A percentile compares a stretch with the other conserved stretches of the same genome.
These are phyloP conservation scores for Condylostylus longicornis DNA, from an alignment of 1,140 invertebrate species.

Conservation along the genomic window DNA sequence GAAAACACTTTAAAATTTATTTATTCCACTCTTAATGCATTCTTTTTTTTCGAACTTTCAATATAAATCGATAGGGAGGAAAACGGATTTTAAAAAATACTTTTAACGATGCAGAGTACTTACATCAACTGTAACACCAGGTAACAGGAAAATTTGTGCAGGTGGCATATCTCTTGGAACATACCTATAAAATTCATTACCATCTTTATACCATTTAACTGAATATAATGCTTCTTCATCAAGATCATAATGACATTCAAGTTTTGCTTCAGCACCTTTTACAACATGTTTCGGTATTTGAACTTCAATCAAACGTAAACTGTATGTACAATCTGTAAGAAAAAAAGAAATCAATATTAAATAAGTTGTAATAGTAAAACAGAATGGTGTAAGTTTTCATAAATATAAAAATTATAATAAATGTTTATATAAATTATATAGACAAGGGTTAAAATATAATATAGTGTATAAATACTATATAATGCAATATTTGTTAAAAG, in stretches of 20 bases:
- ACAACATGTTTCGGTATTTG: slow-evolving; percentile 50
- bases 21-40: too few relatives aligned
- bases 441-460: too few relatives aligned
- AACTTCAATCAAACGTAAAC: slow-evolving; percentile 46
- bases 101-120: slow-evolving; percentile 25
- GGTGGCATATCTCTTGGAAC: slow-evolving; percentile 51
- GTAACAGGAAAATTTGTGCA: slow-evolving; percentile 41
- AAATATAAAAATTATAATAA: too few relatives aligned
- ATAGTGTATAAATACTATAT: too few relatives aligned
- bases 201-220: slow-evolving; percentile 67
- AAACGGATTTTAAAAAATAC: too few relatives aligned
- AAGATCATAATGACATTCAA: slow-evolving; percentile 49
- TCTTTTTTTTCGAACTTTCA: too few relatives aligned
- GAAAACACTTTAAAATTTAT: too few relatives aligned
- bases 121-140: slow-evolving; percentile 49
- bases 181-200: slow-evolving; percentile 64
- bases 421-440: too few relatives aligned
- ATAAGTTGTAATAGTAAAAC: too few relatives aligned
- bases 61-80: too few relatives aligned
- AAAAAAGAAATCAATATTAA: slow-evolving; percentile 9
- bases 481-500: too few relatives aligned
- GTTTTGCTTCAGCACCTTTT: slow-evolving; percentile 40
- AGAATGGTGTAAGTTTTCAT: too few relatives aligned
- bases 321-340: slow-evolving; percentile 25
- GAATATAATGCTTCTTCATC: slow-evolving; percentile 55